A percentile compares a stretch with the other conserved stretches of the same genome.
Conservation (phyloP, 2,888 invertebrate genomes). For the Andrena camellia region DNA sequence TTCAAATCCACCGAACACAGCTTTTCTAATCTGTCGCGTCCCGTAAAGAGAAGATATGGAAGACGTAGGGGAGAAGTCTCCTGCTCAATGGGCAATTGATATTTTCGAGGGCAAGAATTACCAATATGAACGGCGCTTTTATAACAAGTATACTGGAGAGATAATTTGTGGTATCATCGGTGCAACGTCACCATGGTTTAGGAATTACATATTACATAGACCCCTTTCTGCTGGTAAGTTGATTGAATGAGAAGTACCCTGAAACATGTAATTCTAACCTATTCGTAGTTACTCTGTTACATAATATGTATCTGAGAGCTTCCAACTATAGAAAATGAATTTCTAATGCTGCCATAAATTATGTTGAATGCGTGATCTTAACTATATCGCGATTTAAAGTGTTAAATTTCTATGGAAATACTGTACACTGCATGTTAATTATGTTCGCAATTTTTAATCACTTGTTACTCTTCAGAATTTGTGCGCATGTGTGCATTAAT, state of each 20-base stretch:
- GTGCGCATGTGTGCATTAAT: background rate
- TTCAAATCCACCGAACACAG: background rate
- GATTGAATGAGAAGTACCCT: background rate
- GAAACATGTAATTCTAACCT: conserved; percentile 21
- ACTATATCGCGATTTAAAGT: background rate
- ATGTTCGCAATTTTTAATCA: background rate
- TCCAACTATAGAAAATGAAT: background rate
- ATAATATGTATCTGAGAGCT: background rate
- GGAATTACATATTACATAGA: background rate
- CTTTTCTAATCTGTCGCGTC: background rate
- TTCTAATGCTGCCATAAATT: too few relatives aligned
- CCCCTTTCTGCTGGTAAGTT: background rate
- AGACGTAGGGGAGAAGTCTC: background rate
- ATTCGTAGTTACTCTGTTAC: background rate
- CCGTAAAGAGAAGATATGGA: conserved; percentile 8
- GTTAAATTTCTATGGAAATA: background rate
- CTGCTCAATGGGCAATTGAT: conserved; percentile 79
- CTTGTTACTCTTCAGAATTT: background rate
- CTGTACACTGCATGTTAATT: background rate
- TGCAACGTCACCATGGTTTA: fast-evolving
- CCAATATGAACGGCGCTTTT: background rate
- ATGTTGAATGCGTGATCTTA: background rate
- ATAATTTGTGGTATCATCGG: fast-evolving
- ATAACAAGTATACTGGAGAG: background rate
- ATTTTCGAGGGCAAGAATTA: conserved; percentile 39